Evolutionary conservation across 2,888 invertebrate species (phyloP), one percentile per base, ranked within the genome.

Genomic region (Criorhina ranunculi): DNA sequence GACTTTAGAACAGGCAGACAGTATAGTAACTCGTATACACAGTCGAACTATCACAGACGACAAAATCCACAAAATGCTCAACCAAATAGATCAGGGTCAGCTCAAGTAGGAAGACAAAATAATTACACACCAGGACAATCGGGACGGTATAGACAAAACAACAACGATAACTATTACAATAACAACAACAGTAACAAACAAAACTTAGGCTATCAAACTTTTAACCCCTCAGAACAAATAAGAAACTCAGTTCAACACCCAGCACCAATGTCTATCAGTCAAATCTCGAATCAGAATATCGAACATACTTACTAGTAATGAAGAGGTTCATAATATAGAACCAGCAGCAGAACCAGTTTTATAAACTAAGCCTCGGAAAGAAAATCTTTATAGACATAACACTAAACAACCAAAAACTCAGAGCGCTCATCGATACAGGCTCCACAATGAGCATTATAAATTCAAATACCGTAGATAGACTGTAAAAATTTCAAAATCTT

Each of bases 51-150:
- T 15, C 2, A 37, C 57, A 37, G 37, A 57, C 33, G 33, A 57
- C 57, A 57, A 19, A 19, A 57, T 37, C 37, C 17, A 37, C 37
- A 51, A 29, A 24, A n/a, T n/a, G n/a, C n/a, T n/a, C n/a, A n/a
- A 42, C 40, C n/a, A 42, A 55, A 37, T 37, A 57, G 55, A 35
- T 19, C 17, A 57, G 55, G 55, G 9, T 17, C 55, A 57, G 35
- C 35, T 37, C 12, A 37, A 15, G 17, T 2, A 33, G 33, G 8
- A 35, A 55, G 49, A 49, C 49, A 49, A 19, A 49, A 49, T 24
- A 49, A 49, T 8, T 24, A 9, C 11, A 24, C 24, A 49, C 5
- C 8, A 42, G 42, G 15, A 42, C 24, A 49, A 24, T 49, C 49
- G 9, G 49, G 49, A 49, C 49, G 1, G 49, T 49, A 19, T 11